Evolutionary conservation across 2,113 vertebrate genomes (phyloP).

Genomic region (Eolophus roseicapilla): DNA sequence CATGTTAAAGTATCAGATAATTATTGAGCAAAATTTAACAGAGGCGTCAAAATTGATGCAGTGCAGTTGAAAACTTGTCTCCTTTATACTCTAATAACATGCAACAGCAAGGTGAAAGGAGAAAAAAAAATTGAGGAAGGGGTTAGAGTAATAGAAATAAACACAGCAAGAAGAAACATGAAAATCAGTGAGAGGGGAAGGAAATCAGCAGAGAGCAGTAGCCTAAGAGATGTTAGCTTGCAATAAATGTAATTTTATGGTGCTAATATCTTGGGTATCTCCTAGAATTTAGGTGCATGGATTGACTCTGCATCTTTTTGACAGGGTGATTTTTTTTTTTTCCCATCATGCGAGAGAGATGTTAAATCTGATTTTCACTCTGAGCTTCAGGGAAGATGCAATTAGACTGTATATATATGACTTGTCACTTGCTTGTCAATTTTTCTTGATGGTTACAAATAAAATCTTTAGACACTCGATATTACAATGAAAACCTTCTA

Average conservation of each 20-base stretch:
- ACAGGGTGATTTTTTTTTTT: background rate
- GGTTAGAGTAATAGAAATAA: background rate
- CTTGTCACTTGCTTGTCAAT: conserved; percentile 70
- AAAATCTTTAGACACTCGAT: conserved; percentile 59
- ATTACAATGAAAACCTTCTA: conserved; percentile 55
- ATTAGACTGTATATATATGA: conserved; percentile 54
- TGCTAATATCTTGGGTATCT: conserved; percentile 22
- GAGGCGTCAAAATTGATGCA: background rate
- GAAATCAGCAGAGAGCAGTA: conserved; percentile 1
- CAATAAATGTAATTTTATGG: conserved; percentile 44
- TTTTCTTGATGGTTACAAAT: conserved; percentile 49
- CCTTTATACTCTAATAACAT: background rate
- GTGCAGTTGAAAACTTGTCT: background rate
- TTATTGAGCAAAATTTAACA: background rate
- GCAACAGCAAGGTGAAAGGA: background rate
- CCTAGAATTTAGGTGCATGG: background rate
- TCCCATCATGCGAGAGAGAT: conserved; percentile 27
- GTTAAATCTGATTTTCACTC: conserved; percentile 52
- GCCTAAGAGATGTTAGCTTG: background rate
- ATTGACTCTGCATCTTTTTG: conserved; percentile 36
- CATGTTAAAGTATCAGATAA: background rate
- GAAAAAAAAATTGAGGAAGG: background rate
- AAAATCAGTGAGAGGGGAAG: background rate
- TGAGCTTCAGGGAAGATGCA: conserved; percentile 22
- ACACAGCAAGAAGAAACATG: background rate